Evolutionary conservation across 1,140 invertebrate genomes (phyloP).

Genomic region (Lepidurus packardi): DNA sequence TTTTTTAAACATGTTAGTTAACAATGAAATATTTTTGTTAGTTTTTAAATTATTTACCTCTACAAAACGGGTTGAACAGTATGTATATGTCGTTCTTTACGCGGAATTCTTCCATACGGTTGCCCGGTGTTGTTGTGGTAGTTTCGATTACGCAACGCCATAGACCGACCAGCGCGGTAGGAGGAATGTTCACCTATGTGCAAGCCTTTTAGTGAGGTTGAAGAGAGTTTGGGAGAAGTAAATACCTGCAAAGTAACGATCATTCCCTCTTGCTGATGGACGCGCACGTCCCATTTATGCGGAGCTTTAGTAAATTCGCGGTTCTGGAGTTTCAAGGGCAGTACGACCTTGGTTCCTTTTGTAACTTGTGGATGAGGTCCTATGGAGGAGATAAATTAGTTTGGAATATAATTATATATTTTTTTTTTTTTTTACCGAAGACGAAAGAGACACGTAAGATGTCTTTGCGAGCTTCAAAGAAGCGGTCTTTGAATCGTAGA

Average conservation of each 20-base stretch:
- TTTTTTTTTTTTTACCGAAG: slow-evolving; percentile 52
- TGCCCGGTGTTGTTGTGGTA: slow-evolving; percentile 40
- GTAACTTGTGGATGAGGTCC: slow-evolving; percentile 54
- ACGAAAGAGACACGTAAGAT: slow-evolving; percentile 54
- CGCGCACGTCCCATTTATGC: slow-evolving; percentile 50
- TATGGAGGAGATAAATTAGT: slow-evolving; percentile 40
- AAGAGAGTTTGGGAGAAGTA: background rate
- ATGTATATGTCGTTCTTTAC: slow-evolving; percentile 47
- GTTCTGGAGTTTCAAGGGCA: slow-evolving; percentile 47
- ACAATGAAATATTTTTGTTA: background rate
- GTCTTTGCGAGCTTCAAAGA: slow-evolving; percentile 51
- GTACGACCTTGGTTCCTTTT: slow-evolving; percentile 55
- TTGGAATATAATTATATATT: background rate
- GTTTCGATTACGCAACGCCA: slow-evolving; percentile 48
- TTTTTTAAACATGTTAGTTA: slow-evolving; percentile 4
- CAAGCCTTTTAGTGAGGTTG: background rate
- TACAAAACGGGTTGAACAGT: slow-evolving; percentile 50
- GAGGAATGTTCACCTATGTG: slow-evolving; percentile 44
- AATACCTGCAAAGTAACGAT: slow-evolving; percentile 51
- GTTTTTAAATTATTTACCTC: slow-evolving; percentile 41
- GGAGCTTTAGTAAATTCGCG: slow-evolving; percentile 44
- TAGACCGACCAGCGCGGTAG: slow-evolving; percentile 45
- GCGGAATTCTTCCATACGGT: slow-evolving; percentile 35
- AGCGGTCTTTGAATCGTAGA: slow-evolving; percentile 51
- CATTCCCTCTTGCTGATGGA: slow-evolving; percentile 50